Base-by-base conservation (phyloP, 2,888 invertebrate species). In the Yponomeuta plumbellus region DNA sequence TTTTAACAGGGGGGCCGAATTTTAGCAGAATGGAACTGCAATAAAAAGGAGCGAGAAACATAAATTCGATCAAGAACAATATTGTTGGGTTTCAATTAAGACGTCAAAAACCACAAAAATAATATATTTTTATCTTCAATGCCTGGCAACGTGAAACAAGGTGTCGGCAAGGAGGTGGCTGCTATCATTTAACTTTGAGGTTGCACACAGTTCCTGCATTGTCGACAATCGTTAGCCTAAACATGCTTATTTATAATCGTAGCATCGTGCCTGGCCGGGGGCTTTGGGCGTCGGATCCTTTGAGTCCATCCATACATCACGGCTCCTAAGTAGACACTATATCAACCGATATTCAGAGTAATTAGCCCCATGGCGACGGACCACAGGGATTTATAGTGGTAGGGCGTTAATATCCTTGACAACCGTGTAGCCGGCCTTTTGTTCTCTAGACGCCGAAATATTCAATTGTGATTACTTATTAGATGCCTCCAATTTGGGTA, bases 321-420 rank as follows among this genome's bases (percentile, higher is more conserved):
- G 74, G 75, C 67, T 76, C 79, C 85, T 90, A 91, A 90, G 91
- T 91, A 91, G 90, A 90, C 90, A 91, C 88, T 90, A 89, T 89
- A 91, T 91, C 90, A 90, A 86, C 86, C 81, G 81, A 84, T 85
- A 87, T 85, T 81, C 79, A 76, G 86, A 88, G 89, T 91, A 91
- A 91, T 91, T 91, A 91, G 91, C 84, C 91, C 90, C 72, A 75
- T 89, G 86, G 91, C 89, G 90, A 89, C 88, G 83, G 86, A 87
- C 84, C 86, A 81, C 84, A 84, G 80, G 86, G 86, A 90, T 91
- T 91, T 90, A 90, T 89, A 81, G 86, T 83, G 77, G 83, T 83
- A 81, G 86, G 87, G 86, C 88, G 88, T 86, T 88, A 90, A 90
- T 89, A 79, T 83, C 81, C 71, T 85, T 81, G 90, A 90, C 89